Evolutionary conservation across 2,888 invertebrate genomes (phyloP).

Genomic region (Operophtera brumata): DNA sequence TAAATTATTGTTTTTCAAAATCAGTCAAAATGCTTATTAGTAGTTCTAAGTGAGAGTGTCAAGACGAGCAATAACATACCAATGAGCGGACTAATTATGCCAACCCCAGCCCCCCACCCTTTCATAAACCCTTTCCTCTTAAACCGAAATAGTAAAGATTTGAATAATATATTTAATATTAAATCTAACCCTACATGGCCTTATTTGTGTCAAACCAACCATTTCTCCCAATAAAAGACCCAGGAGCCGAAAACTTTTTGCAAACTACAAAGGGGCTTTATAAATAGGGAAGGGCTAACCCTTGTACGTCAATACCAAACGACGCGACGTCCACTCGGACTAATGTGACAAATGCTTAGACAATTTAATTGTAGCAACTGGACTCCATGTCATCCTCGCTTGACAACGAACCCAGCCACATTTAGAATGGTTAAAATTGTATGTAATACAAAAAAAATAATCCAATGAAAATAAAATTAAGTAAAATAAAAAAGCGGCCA

Average conservation of each 20-base stretch:
- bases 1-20: too few relatives aligned
- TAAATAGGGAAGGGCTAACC: constrained; percentile 17
- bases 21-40: too few relatives aligned
- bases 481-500: too few relatives aligned
- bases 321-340: constrained; percentile 15
- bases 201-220: constrained; percentile 8
- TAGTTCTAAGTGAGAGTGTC: too few relatives aligned
- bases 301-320: constrained; percentile 22
- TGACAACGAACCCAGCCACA: neutral
- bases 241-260: constrained; percentile 10
- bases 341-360: constrained; percentile 12
- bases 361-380: neutral
- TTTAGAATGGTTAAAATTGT: neutral
- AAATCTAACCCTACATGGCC: neutral
- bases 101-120: too few relatives aligned
- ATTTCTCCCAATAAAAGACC: constrained; percentile 12
- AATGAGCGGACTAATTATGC: too few relatives aligned
- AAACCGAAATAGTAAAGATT: too few relatives aligned
- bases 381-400: neutral
- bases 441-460: too few relatives aligned
- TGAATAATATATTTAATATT: too few relatives aligned
- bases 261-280: constrained; percentile 11
- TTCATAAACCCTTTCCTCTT: too few relatives aligned
- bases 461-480: too few relatives aligned
- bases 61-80: too few relatives aligned